Evolutionary conservation across 2,888 invertebrate genomes (phyloP).

Genomic region (Bombylius major): DNA sequence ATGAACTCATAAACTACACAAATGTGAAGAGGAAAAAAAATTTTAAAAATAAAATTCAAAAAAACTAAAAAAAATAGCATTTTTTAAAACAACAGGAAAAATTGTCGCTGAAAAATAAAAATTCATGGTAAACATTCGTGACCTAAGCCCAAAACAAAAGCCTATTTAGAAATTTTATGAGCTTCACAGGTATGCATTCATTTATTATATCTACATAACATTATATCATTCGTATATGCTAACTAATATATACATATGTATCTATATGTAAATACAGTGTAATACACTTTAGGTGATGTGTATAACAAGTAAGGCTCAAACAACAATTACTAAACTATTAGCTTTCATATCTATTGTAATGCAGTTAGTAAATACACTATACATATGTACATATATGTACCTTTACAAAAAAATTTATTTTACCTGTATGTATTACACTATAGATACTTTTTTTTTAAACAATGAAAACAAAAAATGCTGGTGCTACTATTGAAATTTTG

Average conservation of each 20-base stretch:
- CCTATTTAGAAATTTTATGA: constrained; percentile 17
- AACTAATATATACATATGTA: too few relatives aligned
- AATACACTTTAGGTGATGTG: too few relatives aligned
- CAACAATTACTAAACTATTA: too few relatives aligned
- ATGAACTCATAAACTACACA: neutral
- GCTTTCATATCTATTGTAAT: too few relatives aligned
- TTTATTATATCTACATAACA: neutral
- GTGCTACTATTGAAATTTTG: too few relatives aligned
- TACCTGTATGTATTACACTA: too few relatives aligned
- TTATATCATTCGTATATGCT: neutral
- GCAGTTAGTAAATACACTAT: too few relatives aligned
- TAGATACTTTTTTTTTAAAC: too few relatives aligned
- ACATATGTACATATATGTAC: too few relatives aligned
- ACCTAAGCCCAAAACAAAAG: constrained; percentile 18
- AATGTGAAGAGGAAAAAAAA: neutral
- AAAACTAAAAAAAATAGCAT: neutral
- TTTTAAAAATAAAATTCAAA: neutral
- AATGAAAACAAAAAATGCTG: too few relatives aligned
- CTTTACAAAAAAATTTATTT: too few relatives aligned
- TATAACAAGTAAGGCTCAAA: neutral
- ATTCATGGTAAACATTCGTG: constrained; percentile 19
- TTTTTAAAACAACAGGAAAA: neutral
- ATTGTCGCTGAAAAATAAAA: constrained; percentile 7
- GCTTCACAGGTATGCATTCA: neutral
- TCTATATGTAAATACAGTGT: too few relatives aligned